Conservation (phyloP, 2,113 vertebrate species). For the Pipra filicauda region DNA sequence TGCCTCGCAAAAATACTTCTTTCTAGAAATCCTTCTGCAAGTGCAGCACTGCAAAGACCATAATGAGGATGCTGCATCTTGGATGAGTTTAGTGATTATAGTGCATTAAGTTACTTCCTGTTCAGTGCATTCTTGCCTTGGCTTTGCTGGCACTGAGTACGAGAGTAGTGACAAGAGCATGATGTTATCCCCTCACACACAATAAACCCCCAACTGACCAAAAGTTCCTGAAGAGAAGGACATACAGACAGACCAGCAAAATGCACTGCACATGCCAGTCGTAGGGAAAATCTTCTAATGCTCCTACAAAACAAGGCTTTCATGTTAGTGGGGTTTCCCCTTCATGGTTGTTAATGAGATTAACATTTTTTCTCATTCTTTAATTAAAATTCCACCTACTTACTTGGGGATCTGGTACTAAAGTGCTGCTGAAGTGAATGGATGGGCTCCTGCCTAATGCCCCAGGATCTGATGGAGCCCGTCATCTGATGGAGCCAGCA, state of each 20-base stretch:
- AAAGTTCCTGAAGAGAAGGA: neutral
- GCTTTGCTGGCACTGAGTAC: neutral
- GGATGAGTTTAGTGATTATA: neutral
- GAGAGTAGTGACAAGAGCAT: neutral
- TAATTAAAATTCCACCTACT: constrained; percentile 42
- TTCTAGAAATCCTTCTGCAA: neutral
- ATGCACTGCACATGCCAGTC: neutral
- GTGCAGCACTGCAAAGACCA: neutral
- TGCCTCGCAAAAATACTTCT: neutral
- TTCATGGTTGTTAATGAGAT: neutral
- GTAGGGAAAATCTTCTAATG: neutral
- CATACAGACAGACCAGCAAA: neutral
- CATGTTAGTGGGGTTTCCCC: constrained; percentile 9
- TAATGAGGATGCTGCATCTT: neutral
- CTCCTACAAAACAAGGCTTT: neutral
- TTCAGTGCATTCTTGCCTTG: neutral
- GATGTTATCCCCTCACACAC: neutral
- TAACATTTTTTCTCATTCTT: neutral
- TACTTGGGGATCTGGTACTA: neutral
- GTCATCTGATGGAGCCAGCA: neutral
- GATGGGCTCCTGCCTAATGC: neutral
- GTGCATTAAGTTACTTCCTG: neutral
- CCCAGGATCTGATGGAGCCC: neutral
- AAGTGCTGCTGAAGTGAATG: neutral
- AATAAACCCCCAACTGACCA: neutral